Base-by-base conservation (phyloP, 35 echinoderm and acorn worm species). In the Ophiothrix spiculata region DNA sequence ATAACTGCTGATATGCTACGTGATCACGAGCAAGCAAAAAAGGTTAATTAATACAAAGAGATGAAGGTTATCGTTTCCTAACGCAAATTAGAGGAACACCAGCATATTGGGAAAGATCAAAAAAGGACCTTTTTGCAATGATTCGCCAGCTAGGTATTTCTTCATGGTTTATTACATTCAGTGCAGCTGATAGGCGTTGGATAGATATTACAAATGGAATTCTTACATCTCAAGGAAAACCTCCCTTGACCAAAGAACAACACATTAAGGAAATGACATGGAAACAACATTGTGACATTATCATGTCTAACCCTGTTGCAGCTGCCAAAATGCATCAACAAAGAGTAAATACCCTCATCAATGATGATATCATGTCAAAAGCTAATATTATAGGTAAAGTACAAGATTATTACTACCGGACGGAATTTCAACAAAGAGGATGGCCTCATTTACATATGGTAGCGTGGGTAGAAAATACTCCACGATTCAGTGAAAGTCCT, bases 321-420 rank as follows among this genome's bases (percentile, higher is more conserved):
- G 93, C 76, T 33, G 93, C 93, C 8, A 90, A 88, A 91, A 91
- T 94, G 84, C 91, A 91, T 85, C 82, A 93, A 39, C 64, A 85
- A 56, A 49, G 93, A 82, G 76, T 91, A 8, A 45, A 91, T 79
- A 79, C 64, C 0, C 91, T 94, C 74, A 64, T 90, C 0, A 85
- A 56, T 32, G 31, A 86, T 34, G 92, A 90, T 13, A 94, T 94
- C 34, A 33, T 95, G 60, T 86, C 89, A 37, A 32, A 74, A 42
- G 56, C 89, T 64, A 23, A 91, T 56, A 83, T 64, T 64, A 83
- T 80, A 81, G 84, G 83, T 84, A 74, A 91, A 80, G 87, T 88
- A 15, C 54, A 81, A 37, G 88, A 94, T 33, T 91, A 94, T 75
- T 94, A 82, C 42, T 91, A 94, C 35, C 78, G 88, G 64, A 74